phyloP scores from a whole-genome alignment of 2,888 invertebrate species.

The Strigamia maritima region DNA sequence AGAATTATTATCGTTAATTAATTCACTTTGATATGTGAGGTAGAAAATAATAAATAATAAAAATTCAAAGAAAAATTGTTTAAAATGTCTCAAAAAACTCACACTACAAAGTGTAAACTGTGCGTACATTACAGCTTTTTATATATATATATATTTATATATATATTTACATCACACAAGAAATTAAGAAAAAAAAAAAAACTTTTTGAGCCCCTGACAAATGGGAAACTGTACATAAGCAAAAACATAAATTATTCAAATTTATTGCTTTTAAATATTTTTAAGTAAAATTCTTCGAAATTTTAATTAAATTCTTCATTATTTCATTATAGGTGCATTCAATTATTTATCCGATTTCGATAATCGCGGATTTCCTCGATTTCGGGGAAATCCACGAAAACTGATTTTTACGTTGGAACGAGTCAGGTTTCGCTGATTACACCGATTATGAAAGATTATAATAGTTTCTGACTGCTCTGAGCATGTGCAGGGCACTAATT shows the following conservation, averaged over 20 bases:
- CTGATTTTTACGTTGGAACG: no score
- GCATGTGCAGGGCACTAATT: no score
- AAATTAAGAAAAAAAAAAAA: neutral
- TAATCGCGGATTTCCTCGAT: no score
- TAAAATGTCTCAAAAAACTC: slow-evolving; percentile 5
- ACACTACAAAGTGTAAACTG: slow-evolving; percentile 24
- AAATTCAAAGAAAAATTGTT: neutral
- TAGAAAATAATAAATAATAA: neutral
- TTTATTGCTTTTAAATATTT: neutral
- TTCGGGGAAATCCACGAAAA: no score
- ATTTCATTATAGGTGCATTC: no score
- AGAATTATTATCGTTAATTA: neutral
- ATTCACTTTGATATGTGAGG: slow-evolving; percentile 19
- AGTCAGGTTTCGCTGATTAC: no score
- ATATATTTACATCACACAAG: neutral
- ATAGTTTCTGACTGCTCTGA: no score
- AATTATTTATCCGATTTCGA: no score
- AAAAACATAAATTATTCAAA: neutral
- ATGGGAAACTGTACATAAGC: slow-evolving; percentile 17
- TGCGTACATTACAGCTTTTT: neutral
- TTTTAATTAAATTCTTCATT: no score
- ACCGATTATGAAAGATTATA: no score
- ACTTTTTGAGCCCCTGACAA: neutral
- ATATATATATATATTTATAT: no score
- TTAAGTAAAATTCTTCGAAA: no score